Conservation (phyloP, 2,888 invertebrate genomes). For the Polia nebulosa region DNA sequence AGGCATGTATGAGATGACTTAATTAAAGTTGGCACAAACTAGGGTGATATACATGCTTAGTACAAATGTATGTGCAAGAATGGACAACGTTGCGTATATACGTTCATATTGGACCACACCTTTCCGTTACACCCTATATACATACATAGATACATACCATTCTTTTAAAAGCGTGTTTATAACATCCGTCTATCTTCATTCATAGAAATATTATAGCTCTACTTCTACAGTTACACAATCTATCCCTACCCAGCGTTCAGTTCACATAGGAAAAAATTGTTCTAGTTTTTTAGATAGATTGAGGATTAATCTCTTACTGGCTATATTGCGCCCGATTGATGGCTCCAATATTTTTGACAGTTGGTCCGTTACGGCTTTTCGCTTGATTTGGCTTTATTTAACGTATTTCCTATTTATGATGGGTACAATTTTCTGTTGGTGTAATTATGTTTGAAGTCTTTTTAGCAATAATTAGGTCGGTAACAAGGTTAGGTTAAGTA, state of each 20-base stretch:
- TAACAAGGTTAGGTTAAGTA: too few relatives aligned
- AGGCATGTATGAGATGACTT: too few relatives aligned
- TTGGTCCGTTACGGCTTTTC: constrained; percentile 6
- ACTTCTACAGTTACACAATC: neutral
- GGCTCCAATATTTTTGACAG: constrained; percentile 16
- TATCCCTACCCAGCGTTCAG: neutral
- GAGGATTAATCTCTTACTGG: constrained; percentile 27
- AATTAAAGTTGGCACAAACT: too few relatives aligned
- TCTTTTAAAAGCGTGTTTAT: too few relatives aligned
- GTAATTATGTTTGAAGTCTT: neutral
- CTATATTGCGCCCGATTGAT: constrained; percentile 24
- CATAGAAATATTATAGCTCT: neutral
- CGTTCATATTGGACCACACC: too few relatives aligned
- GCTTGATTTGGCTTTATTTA: constrained; percentile 9
- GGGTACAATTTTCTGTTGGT: neutral
- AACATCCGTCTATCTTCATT: neutral
- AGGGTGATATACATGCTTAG: too few relatives aligned
- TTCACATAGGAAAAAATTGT: constrained; percentile 8
- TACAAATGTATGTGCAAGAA: too few relatives aligned
- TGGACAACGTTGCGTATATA: too few relatives aligned
- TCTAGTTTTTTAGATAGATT: constrained; percentile 27
- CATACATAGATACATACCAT: too few relatives aligned
- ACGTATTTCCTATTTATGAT: neutral
- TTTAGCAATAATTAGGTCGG: too few relatives aligned
- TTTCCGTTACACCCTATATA: too few relatives aligned